Percentiles rank a stretch among this genome's conserved stretches.
phyloP scores from a whole-genome alignment of 2,797 vertebrate species.

The Clangula hyemalis region DNA sequence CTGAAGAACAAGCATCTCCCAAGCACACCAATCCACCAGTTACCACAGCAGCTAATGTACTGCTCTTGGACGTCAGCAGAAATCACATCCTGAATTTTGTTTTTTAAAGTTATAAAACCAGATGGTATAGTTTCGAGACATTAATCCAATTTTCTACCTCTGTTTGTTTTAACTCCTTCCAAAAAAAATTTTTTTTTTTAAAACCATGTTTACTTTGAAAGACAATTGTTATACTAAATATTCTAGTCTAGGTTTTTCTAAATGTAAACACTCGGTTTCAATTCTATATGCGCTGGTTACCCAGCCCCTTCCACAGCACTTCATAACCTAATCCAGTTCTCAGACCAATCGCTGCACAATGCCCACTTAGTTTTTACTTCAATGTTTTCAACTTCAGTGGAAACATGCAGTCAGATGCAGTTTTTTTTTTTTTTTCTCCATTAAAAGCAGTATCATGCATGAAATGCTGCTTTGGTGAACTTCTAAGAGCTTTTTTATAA shows the following conservation, averaged over 20 bases:
- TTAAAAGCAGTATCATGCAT: not conserved
- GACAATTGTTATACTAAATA: not conserved
- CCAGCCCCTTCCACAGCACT: not conserved
- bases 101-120: not conserved
- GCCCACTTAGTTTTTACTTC: not conserved
- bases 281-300: not conserved
- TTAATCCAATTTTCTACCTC: not conserved
- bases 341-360: fast-evolving
- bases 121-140: not conserved
- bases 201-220: not conserved
- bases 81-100: not conserved
- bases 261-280: not conserved
- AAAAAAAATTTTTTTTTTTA: fast-evolving
- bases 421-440: not conserved
- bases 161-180: not conserved
- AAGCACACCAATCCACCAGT: not conserved
- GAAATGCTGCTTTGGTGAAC: not conserved
- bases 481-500: not conserved
- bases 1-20: not conserved
- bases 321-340: not conserved
- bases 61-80: not conserved
- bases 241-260: not conserved
- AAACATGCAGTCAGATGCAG: not conserved
- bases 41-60: not conserved
- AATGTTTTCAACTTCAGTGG: not conserved